Conservation (phyloP, 1,140 invertebrate species). For the Lanistes nyassanus region DNA sequence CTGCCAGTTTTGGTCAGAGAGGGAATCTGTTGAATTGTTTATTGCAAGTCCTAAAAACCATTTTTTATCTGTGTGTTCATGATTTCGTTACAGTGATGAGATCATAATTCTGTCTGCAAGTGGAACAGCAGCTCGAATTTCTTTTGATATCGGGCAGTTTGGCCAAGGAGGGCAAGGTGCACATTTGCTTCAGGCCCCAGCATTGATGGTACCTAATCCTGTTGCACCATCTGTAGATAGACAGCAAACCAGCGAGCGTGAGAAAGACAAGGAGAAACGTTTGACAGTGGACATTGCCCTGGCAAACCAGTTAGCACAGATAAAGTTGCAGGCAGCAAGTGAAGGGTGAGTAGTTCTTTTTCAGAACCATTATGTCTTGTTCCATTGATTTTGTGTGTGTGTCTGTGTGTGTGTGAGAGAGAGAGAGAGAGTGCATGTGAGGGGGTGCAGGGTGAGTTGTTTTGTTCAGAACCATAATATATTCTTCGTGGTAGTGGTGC, state of each 20-base stretch:
- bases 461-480: background rate
- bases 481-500: too few species aligned
- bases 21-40: background rate
- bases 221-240: background rate
- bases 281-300: slow-evolving; percentile 62
- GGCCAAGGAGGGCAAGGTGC: slow-evolving; percentile 13
- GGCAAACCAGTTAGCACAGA: slow-evolving; percentile 54
- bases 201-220: background rate
- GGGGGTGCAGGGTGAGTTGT: too few species aligned
- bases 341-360: slow-evolving; percentile 17
- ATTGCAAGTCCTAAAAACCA: background rate
- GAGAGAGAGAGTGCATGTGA: background rate
- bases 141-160: slow-evolving; percentile 48
- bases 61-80: slow-evolving; percentile 11
- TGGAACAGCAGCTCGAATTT: slow-evolving; percentile 90
- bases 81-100: slow-evolving; percentile 80
- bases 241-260: slow-evolving; percentile 42
- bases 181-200: background rate
- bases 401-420: slow-evolving; percentile 6
- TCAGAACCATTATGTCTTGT: background rate
- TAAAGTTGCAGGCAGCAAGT: slow-evolving; percentile 11
- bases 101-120: slow-evolving; percentile 92
- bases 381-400: slow-evolving; percentile 1
- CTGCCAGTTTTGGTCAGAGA: too few species aligned
- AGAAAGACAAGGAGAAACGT: slow-evolving; percentile 56